Percentiles rank a stretch among this genome's conserved stretches.
These are phyloP conservation scores for Boulengeromyrus knoepffleri DNA, from an alignment of 2,113 vertebrate genomes.

Conservation along the genomic window DNA sequence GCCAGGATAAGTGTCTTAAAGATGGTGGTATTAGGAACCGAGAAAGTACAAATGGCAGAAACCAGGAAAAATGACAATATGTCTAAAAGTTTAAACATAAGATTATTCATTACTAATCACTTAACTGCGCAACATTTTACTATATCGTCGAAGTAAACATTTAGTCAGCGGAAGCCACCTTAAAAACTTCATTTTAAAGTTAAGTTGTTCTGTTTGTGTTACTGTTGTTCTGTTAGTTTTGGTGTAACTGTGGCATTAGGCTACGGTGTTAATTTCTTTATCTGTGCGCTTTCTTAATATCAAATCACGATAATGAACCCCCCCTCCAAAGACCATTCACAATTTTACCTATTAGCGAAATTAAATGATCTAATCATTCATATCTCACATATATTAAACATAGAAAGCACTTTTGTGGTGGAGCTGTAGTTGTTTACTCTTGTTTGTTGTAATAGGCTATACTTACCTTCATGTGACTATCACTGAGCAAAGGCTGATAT, in stretches of 20 bases:
- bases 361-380: background rate
- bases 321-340: background rate
- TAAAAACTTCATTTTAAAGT: background rate
- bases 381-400: background rate
- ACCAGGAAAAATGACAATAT: background rate
- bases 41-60: background rate
- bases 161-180: background rate
- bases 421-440: background rate
- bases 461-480: background rate
- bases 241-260: background rate
- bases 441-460: background rate
- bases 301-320: background rate
- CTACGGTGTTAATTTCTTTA: background rate
- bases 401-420: background rate
- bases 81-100: background rate
- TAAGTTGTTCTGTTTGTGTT: no score
- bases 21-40: background rate
- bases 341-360: background rate
- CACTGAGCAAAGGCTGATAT: slow-evolving; percentile 53
- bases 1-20: background rate
- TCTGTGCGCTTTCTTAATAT: background rate
- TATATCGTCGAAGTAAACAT: background rate
- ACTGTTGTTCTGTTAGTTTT: background rate
- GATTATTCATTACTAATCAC: background rate
- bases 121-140: background rate